Evolutionary conservation across 2,888 invertebrate species (phyloP), one percentile per base, ranked within the genome.

Genomic region (Colostygia pectinataria): DNA sequence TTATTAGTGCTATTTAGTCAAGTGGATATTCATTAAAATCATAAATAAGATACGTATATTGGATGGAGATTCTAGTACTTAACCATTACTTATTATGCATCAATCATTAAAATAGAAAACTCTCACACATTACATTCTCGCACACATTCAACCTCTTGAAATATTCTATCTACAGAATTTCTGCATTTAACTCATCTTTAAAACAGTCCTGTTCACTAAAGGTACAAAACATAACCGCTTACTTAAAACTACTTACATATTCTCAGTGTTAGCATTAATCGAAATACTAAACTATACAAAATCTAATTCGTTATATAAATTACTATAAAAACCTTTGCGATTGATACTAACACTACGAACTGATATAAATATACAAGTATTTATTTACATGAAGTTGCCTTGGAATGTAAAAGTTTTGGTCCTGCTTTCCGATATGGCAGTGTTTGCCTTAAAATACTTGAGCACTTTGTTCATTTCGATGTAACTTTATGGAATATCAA

Each of bases 381-480:
- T 50, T 58, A 58, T 58, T 55, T 61, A 61, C 58, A 61, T 37
- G 50, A 41, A 47, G 70, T 68, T 66, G 71, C 70, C 68, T 77
- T 73, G 71, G 71, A 79, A 76, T 75, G 56, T 58, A 6, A 33
- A 39, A 45, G 42, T 43, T 57, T 51, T 48, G 71, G 77, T 74
- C 73, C 76, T 74, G 74, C 67, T 65, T 74, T 70, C 63, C 57
- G 65, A 68, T 85, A 85, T 86, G 86, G 86, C 87, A 80, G 77
- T 80, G 67, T 67, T 68, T 68, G 88, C 85, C 85, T 87, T 80
- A 83, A 77, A 81, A 77, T 83, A 85, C 71, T 88, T 90, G 90
- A 90, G 90, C 90, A 89, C 81, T 83, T 80, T 73, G 63, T 80
- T 13, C 18, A 82, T 79, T 77, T 80, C 77, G 76, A 74, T 71